Evolutionary conservation across 1,140 invertebrate genomes (phyloP), one percentile per base, ranked within the genome.

Genomic region (Drosophila pruinosa): DNA sequence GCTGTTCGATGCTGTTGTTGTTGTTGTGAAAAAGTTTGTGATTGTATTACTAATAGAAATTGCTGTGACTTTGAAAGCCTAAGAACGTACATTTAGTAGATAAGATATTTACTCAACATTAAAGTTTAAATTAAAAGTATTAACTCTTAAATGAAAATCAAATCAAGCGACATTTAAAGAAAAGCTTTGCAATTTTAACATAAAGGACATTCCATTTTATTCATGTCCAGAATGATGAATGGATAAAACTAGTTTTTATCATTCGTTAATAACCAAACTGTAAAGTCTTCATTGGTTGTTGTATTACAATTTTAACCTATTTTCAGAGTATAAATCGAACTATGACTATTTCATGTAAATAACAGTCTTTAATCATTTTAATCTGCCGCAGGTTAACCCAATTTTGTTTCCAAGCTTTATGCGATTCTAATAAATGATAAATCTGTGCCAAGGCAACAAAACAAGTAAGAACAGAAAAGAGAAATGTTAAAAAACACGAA

Each of bases 371-470:
- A 68, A 72, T 63, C 57, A 78, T 70, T n/a, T 22, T 28, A 43
- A 57, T 45, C 47, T 76, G 10, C 19, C 31, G 8, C 21, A 43
- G 12, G 53, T 5, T 71, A 79, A 78, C 62, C 53, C 52, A 72
- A 31, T 57, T 72, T 52, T 34, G 45, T 50, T 15, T 58, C 17
- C 43, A 36, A 15, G 39, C 75, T 57, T 54, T 34, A 56, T 75
- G 64, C 50, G 63, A 75, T 76, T 56, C 67, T 68, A 81, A 81
- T 77, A 81, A 77, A 69, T 68, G 78, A 81, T 81, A 80, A 81
- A 81, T 80, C 78, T 81, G 43, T 68, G 52, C 28, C 41, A 75
- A 62, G 41, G 38, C 63, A 50, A 19, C 38, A 58, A 15, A 36
- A 57, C 36, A 36, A 57, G 31, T 24, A 28, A 15, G 10, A 47